Evolutionary conservation across 2,888 invertebrate genomes (phyloP).

Genomic region (Yponomeuta evonymella): DNA sequence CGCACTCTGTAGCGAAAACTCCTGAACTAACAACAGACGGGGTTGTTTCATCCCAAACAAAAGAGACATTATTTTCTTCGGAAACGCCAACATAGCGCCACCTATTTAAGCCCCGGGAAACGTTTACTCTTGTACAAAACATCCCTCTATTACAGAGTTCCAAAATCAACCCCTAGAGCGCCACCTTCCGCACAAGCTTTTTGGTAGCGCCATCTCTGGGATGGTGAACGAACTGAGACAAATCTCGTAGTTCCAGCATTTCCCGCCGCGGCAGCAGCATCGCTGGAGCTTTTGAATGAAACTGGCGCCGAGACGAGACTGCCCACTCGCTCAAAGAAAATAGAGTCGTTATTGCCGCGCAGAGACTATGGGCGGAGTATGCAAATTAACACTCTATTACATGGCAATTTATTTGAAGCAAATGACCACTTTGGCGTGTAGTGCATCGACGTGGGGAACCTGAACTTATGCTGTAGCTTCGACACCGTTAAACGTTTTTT

Average conservation of each 20-base stretch:
- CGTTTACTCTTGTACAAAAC: conserved; percentile 29
- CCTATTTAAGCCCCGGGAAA: conserved; percentile 21
- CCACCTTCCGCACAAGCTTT: conserved; percentile 20
- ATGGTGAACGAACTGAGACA: conserved; percentile 52
- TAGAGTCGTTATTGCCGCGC: conserved; percentile 44
- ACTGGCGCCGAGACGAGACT: conserved; percentile 30
- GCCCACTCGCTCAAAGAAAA: conserved; percentile 28
- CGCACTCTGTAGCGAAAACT: background rate
- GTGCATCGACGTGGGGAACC: conserved; percentile 73
- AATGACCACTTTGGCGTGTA: conserved; percentile 75
- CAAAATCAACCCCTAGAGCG: background rate
- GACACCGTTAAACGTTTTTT: conserved; percentile 64
- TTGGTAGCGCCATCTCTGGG: conserved; percentile 58
- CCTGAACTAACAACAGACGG: background rate
- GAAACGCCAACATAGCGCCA: conserved; percentile 9
- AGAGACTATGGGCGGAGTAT: conserved; percentile 52
- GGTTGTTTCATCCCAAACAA: background rate
- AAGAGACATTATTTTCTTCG: background rate
- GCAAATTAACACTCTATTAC: conserved; percentile 75
- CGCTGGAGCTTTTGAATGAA: conserved; percentile 68
- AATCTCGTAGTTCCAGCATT: conserved; percentile 53
- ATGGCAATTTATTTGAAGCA: conserved; percentile 76
- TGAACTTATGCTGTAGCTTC: conserved; percentile 69
- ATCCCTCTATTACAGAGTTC: conserved; percentile 23
- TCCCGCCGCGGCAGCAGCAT: conserved; percentile 46